Evolutionary conservation across 2,797 vertebrate genomes (phyloP).

Genomic region (Huso huso): DNA sequence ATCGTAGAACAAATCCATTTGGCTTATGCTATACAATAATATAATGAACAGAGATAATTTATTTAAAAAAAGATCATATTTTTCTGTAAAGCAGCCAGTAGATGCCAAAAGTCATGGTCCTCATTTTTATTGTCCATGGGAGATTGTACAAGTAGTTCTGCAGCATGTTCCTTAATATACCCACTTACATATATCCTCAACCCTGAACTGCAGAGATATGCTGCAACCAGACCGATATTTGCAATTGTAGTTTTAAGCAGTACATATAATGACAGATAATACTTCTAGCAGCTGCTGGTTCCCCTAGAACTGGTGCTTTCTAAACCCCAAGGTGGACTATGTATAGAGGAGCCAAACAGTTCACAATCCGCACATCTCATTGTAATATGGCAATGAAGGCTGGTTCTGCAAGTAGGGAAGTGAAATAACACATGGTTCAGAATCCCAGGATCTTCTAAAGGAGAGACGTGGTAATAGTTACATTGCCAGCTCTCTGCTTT

Average conservation of each 20-base stretch:
- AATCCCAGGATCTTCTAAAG: too few species aligned
- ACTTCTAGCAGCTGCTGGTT: constrained; percentile 41
- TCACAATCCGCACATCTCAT: too few species aligned
- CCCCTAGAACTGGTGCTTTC: constrained; percentile 19
- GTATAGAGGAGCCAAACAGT: too few species aligned
- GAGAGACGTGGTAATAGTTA: too few species aligned
- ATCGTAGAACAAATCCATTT: constrained; percentile 12
- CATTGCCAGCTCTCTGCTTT: too few species aligned
- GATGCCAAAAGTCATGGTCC: constrained; percentile 8
- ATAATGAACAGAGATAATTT: too few species aligned
- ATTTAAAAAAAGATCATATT: constrained; percentile 1
- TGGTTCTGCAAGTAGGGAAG: too few species aligned
- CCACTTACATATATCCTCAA: background rate
- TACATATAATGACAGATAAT: constrained; percentile 28
- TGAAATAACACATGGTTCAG: too few species aligned
- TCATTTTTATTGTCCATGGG: background rate
- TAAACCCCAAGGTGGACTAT: too few species aligned
- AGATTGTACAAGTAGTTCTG: constrained; percentile 8
- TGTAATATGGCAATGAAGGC: too few species aligned
- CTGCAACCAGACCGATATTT: background rate
- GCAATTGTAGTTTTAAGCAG: constrained; percentile 13
- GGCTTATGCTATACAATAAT: constrained; percentile 17
- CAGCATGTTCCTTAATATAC: background rate
- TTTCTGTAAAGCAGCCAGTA: background rate
- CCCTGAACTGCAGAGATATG: background rate